Base-by-base conservation (phyloP, 1,140 invertebrate species). In the Drosophila oshimai region DNA sequence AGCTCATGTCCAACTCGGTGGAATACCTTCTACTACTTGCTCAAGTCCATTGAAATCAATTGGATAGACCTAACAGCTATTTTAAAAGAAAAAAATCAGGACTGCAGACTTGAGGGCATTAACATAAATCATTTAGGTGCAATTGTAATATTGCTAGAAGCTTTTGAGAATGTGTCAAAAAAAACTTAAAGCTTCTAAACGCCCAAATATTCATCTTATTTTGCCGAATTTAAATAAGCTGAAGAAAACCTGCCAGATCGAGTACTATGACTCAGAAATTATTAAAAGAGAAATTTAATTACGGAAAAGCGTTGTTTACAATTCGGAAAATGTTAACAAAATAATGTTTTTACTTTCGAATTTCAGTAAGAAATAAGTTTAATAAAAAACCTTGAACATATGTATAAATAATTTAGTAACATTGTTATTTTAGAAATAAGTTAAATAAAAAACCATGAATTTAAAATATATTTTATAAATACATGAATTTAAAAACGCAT, bases 81-180 rank as follows among this genome's bases (percentile, higher is more conserved):
- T 36, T 13, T 36, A 36, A 36, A 15, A 15, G 33, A 36, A 5
- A 17, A 36, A 36, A 36, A 36, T 15, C 31, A 26, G 3, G 24
- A n/a, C 37, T n/a, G 12, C 18, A 61, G 58, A 51, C 44, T 61
- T 28, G 29, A 61, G 24, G 37, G 12, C 6, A 51, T 61, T 3
- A 50, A 61, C 22, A 12, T 41, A 17, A 42, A 41, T 31, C 34
- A 50, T 44, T 47, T 61, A 12, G 13, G 17, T 22, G 15, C 31
- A 1, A 17, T 53, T 17, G 33, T 64, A 3, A 1, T 3, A 2
- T 1, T 61, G 5, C 18, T 49, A 10, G 22, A 49, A 41, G 10
- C 20, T 13, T 60, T 60, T 49, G 55, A 60, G 47, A 42, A 60
- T 12, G 55, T 49, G 20, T 49, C 44, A 20, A 60, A 60, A 58